Base-by-base conservation (phyloP, 2,113 vertebrate genomes). In the Centropus unirufus region DNA sequence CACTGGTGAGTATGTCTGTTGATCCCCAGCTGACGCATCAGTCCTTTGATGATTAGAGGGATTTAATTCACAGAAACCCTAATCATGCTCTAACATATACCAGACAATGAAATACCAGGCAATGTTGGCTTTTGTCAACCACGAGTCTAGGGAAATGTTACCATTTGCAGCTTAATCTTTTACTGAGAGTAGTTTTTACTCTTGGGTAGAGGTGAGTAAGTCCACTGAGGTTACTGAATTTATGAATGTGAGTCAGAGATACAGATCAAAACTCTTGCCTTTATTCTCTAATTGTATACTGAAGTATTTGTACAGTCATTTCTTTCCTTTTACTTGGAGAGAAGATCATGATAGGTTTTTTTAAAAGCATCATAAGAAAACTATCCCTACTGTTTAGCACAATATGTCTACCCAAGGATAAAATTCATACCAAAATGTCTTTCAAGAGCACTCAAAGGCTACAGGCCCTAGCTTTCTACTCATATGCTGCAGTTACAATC, bases 171-270 rank as follows among this genome's bases (percentile, higher is more conserved):
- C 58, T 80, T 90, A 61, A 68, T 91, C 75, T 92, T 91, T 77
- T 78, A 68, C 61, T 69, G 62, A 58, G 40, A 76, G 68, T 39
- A 66, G 27, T 69, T 87, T 84, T 76, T 87, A 69, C 46, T 89
- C 59, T 73, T 49, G 66, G 69, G 75, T 58, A 78, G 58, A 94
- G 85, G 95, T 95, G 75, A 93, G 57, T 73, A 78, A 93, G 78
- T 93, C 89, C 67, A 77, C 40, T 42, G 70, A 95, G 74, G 57
- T 93, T 92, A 93, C 87, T 87, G 70, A 95, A 82, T 92, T 82
- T 63, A 59, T 68, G 74, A 79, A 66, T 3, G 5, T 95, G 94
- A 93, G 62, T 92, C 87, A 97, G 69, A 94, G 89, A 79, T 89
- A 70, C 23, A 87, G 84, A 92, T 94, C 83, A 91, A 64, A 89